These are phyloP conservation scores for Hyla sarda DNA, from an alignment of 2,113 vertebrate genomes.

Conservation along the genomic window DNA sequence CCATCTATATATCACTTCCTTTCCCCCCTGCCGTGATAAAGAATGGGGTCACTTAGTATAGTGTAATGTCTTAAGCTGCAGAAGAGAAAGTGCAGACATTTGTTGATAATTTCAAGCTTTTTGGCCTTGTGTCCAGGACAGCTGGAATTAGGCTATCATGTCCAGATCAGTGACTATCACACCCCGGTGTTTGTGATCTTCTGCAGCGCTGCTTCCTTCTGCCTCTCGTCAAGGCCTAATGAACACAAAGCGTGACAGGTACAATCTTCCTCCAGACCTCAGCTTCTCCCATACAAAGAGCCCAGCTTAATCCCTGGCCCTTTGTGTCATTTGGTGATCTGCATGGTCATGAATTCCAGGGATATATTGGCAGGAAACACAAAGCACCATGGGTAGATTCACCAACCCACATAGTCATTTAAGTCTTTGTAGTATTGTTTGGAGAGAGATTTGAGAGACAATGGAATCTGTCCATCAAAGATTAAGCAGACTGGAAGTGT, in stretches of 20 bases:
- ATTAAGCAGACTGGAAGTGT: slow-evolving; percentile 86
- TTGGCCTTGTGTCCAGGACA: slow-evolving; percentile 60
- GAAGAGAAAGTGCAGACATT: slow-evolving; percentile 37
- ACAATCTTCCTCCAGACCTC: slow-evolving; percentile 83
- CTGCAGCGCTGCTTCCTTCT: slow-evolving; percentile 72
- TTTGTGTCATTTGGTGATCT: slow-evolving; percentile 84
- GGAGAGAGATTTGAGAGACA: slow-evolving; percentile 84
- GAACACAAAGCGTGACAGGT: slow-evolving; percentile 86
- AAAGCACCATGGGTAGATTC: slow-evolving; percentile 71
- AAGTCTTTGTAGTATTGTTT: slow-evolving; percentile 86
- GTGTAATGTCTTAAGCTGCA: slow-evolving; percentile 5
- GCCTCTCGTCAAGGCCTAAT: slow-evolving; percentile 78
- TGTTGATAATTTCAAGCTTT: slow-evolving; percentile 57
- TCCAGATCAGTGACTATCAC: slow-evolving; percentile 74
- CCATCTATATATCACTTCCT: neutral
- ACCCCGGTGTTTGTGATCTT: slow-evolving; percentile 71
- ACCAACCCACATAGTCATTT: slow-evolving; percentile 74
- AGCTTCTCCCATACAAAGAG: slow-evolving; percentile 80
- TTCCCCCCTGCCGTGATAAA: neutral
- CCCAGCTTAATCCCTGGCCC: slow-evolving; percentile 78
- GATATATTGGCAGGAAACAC: slow-evolving; percentile 62
- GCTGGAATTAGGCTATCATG: slow-evolving; percentile 63
- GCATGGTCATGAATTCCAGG: slow-evolving; percentile 90
- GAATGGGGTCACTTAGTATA: neutral
- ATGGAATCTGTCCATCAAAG: slow-evolving; percentile 87